Evolutionary conservation across 2,888 invertebrate genomes (phyloP).

Genomic region (Ecliptopera silaceata): DNA sequence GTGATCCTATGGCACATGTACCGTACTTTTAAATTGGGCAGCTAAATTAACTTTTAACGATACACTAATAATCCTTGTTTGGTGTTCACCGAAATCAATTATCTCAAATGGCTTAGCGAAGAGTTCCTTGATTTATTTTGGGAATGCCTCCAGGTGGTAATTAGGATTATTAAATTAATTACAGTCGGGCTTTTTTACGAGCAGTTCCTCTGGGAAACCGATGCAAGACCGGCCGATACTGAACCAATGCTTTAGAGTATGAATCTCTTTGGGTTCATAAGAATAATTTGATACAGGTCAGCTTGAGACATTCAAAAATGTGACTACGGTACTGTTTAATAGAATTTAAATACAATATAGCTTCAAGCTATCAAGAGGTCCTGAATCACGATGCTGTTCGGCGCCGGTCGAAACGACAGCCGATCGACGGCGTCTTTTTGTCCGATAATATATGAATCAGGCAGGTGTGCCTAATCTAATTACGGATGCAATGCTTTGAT

Average conservation of each 20-base stretch:
- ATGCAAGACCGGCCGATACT: constrained; percentile 10
- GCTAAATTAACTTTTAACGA: constrained; percentile 52
- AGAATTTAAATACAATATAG: background rate
- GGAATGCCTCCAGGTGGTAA: constrained; percentile 55
- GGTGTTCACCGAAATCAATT: constrained; percentile 67
- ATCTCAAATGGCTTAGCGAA: constrained; percentile 63
- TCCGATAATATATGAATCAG: constrained; percentile 34
- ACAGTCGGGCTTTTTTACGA: constrained; percentile 44
- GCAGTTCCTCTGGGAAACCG: constrained; percentile 21
- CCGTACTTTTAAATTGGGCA: constrained; percentile 27
- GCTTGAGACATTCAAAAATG: too few species aligned
- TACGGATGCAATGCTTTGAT: constrained; percentile 28
- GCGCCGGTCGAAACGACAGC: constrained; percentile 40
- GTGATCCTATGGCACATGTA: too few species aligned
- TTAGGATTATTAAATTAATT: constrained; percentile 69
- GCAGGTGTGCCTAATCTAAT: constrained; percentile 35
- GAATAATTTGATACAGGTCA: background rate
- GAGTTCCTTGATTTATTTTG: constrained; percentile 63
- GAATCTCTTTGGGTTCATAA: background rate
- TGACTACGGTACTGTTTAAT: too few species aligned
- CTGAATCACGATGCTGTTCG: constrained; percentile 27
- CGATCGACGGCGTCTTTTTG: constrained; percentile 21
- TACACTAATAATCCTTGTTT: constrained; percentile 46
- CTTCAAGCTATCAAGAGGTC: constrained; percentile 1
- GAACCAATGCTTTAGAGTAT: background rate